Conservation (phyloP, 2,888 invertebrate species). For the Lypha dubia region DNA sequence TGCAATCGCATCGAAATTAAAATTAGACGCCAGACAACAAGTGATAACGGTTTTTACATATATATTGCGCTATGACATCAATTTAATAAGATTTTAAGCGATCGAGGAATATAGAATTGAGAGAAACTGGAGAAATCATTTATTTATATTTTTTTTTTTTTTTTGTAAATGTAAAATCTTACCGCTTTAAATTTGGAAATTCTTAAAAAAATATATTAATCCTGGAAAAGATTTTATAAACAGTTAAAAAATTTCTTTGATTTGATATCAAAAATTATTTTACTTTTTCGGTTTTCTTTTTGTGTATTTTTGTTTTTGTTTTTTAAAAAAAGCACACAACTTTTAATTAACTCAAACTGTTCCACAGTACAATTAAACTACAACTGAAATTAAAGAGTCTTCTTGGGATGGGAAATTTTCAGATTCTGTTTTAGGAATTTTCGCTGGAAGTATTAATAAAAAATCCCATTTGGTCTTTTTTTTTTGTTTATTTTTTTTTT, state of each 20-base stretch:
- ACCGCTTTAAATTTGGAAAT: not conserved
- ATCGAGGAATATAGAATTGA: not conserved
- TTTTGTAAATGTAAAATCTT: not conserved
- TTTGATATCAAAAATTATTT: not conserved
- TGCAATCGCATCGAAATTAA: not conserved
- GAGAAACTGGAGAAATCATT: not conserved
- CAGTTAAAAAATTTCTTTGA: not conserved
- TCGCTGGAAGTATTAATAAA: conserved; percentile 12
- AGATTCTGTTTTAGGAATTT: conserved; percentile 30
- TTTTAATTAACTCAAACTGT: conserved; percentile 44
- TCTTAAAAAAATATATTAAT: not conserved
- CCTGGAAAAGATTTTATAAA: not conserved
- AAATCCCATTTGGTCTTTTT: not conserved
- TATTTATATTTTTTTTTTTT: too few species aligned
- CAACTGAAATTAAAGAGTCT: conserved; percentile 46
- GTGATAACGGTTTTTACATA: conserved; percentile 29
- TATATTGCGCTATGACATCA: not conserved
- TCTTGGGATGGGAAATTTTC: conserved; percentile 37
- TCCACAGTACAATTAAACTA: conserved; percentile 50
- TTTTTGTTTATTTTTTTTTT: too few species aligned
- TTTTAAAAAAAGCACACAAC: conserved; percentile 8
- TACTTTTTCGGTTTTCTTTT: not conserved
- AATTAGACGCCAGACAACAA: conserved; percentile 1
- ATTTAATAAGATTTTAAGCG: not conserved
- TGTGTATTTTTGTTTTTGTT: not conserved